Percentiles rank a stretch among this genome's conserved stretches.
Conservation (phyloP, 2,888 invertebrate genomes). For the Eulithis testata region DNA sequence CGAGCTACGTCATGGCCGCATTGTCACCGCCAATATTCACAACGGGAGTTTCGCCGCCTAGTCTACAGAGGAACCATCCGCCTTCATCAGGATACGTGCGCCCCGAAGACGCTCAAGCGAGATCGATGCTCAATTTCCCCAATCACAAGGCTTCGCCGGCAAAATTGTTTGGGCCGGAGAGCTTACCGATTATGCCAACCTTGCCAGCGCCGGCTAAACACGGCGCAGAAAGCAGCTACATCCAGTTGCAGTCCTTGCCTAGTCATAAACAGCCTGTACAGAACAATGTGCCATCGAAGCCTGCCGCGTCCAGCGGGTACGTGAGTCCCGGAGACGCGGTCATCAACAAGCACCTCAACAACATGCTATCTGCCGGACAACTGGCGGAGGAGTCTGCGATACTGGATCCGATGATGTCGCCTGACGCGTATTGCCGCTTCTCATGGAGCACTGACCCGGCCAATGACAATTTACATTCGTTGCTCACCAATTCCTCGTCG, state of each 20-base stretch:
- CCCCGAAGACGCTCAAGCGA: constrained; percentile 68
- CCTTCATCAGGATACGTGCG: constrained; percentile 72
- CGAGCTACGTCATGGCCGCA: constrained; percentile 78
- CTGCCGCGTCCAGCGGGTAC: constrained; percentile 68
- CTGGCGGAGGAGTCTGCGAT: constrained; percentile 72
- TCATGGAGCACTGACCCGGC: constrained; percentile 80
- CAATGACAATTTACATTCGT: constrained; percentile 75
- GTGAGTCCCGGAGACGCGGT: constrained; percentile 75
- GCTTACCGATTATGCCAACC: constrained; percentile 76
- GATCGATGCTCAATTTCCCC: constrained; percentile 67
- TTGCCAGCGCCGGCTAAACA: constrained; percentile 70
- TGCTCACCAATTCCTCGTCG: constrained; percentile 69
- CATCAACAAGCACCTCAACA: constrained; percentile 76
- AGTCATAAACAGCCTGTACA: constrained; percentile 69
- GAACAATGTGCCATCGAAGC: constrained; percentile 64
- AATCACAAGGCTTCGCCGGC: constrained; percentile 65
- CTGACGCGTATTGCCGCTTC: constrained; percentile 80
- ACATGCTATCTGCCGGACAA: constrained; percentile 67
- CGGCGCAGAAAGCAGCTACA: constrained; percentile 71
- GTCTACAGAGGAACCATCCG: constrained; percentile 54
- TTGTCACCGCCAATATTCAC: constrained; percentile 72
- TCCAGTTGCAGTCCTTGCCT: constrained; percentile 77
- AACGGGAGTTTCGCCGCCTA: constrained; percentile 59
- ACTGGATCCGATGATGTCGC: constrained; percentile 78
- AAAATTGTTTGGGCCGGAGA: constrained; percentile 70